Evolutionary conservation across 2,113 vertebrate species (phyloP).

Genomic region (Rhinolophus sinicus): DNA sequence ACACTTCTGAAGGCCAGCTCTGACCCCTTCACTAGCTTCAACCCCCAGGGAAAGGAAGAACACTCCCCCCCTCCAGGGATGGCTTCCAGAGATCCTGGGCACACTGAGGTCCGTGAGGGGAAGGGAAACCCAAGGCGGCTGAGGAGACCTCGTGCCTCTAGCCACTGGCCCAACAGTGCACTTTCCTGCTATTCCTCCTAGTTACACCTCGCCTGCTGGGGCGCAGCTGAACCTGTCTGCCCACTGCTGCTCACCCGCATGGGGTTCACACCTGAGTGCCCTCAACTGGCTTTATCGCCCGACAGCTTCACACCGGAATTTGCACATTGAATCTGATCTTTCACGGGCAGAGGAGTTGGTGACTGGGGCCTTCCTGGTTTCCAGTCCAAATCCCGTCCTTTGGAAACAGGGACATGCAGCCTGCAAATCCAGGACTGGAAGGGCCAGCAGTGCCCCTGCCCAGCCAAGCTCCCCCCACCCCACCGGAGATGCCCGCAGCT

Average conservation of each 20-base stretch:
- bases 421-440: not conserved
- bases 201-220: not conserved
- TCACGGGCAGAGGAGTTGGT: not conserved
- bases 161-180: not conserved
- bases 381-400: not conserved
- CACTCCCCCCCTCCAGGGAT: not conserved
- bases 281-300: not conserved
- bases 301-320: rapidly evolving
- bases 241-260: rapidly evolving
- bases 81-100: not conserved
- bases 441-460: not conserved
- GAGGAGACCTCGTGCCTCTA: not conserved
- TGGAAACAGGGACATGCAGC: not conserved
- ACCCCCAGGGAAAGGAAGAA: not conserved
- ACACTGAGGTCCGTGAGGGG: rapidly evolving
- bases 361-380: not conserved
- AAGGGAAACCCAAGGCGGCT: not conserved
- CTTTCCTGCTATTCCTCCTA: rapidly evolving
- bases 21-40: not conserved
- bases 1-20: not conserved
- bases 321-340: not conserved
- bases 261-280: not conserved
- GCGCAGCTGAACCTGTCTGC: not conserved
- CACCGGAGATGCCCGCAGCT: rapidly evolving
- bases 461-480: not conserved